A percentile compares a stretch with the other conserved stretches of the same genome.
Evolutionary conservation across 2,888 invertebrate species (phyloP).

Genomic region (Allygus modestus): DNA sequence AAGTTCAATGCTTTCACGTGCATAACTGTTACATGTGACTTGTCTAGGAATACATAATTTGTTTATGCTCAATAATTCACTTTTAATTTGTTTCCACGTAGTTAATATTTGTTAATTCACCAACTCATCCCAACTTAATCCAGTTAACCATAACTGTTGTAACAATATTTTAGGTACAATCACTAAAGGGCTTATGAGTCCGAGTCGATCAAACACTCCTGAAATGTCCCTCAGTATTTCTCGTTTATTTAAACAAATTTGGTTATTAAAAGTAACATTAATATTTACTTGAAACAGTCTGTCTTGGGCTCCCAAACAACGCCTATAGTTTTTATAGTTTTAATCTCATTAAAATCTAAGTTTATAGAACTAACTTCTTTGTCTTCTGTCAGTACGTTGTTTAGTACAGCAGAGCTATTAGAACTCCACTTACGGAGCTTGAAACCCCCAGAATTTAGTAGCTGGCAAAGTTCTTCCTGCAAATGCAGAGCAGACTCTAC

Average conservation of each 20-base stretch:
- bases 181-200: not conserved
- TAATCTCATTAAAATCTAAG: not conserved
- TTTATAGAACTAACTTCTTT: not conserved
- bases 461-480: not conserved
- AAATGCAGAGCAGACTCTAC: not conserved
- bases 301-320: not conserved
- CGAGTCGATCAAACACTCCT: not conserved
- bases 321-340: not conserved
- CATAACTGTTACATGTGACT: not conserved
- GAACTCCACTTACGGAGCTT: not conserved
- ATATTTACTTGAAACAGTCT: not conserved
- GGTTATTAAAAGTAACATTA: not conserved
- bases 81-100: not conserved
- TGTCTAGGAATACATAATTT: not conserved
- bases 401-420: not conserved
- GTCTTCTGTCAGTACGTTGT: not conserved
- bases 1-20: not conserved
- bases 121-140: not conserved
- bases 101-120: not conserved
- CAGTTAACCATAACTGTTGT: not conserved
- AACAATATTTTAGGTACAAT: not conserved
- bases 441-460: not conserved
- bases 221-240: not conserved
- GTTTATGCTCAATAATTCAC: not conserved
- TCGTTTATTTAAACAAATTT: not conserved